Evolutionary conservation across 1,140 invertebrate species (phyloP).

Genomic region (Apocrypta bakeri): DNA sequence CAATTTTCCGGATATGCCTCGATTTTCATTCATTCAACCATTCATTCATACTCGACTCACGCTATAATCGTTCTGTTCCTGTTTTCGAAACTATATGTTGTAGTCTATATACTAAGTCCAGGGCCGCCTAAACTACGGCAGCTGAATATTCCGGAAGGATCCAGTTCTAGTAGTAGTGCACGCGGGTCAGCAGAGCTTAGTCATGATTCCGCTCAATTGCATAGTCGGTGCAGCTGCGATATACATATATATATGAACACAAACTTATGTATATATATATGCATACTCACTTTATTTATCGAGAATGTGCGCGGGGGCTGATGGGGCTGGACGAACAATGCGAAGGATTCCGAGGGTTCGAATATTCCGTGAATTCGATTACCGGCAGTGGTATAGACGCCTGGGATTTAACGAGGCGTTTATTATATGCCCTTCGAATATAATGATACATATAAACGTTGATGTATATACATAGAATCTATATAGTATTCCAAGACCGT

Average conservation of each 20-base stretch:
- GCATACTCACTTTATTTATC: neutral
- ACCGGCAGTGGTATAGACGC: neutral
- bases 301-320: neutral
- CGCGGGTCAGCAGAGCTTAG: neutral
- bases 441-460: too few relatives aligned
- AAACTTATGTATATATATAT: too few relatives aligned
- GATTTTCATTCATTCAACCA: conserved; percentile 32
- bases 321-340: neutral
- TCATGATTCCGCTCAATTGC: neutral
- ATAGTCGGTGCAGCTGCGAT: neutral
- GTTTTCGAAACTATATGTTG: conserved; percentile 61
- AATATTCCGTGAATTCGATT: neutral
- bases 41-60: conserved; percentile 65
- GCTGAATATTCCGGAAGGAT: conserved; percentile 58
- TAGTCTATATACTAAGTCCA: conserved; percentile 55
- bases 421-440: too few relatives aligned
- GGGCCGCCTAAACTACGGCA: neutral
- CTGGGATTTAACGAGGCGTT: too few relatives aligned
- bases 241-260: too few relatives aligned
- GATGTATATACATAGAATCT: too few relatives aligned
- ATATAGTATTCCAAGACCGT: neutral
- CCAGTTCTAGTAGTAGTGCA: conserved; percentile 16
- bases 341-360: neutral
- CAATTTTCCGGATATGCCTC: neutral
- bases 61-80: conserved; percentile 69